A percentile compares a stretch with the other conserved stretches of the same genome.
Evolutionary conservation across 2,113 vertebrate species (phyloP).

Genomic region (Anas platyrhynchos): DNA sequence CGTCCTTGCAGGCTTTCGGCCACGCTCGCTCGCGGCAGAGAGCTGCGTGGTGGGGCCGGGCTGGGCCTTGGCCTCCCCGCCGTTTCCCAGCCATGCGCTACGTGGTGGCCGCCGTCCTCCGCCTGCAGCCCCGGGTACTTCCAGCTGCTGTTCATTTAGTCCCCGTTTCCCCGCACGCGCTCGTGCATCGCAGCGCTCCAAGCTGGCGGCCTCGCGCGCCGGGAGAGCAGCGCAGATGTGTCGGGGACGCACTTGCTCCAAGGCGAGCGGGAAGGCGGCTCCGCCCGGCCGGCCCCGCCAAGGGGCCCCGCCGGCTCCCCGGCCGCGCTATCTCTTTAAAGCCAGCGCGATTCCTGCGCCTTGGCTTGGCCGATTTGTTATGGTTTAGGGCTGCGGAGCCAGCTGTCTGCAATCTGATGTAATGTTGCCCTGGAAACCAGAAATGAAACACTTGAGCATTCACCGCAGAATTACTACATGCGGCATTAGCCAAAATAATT

Average conservation of each 20-base stretch:
- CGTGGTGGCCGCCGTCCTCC: conserved; percentile 31
- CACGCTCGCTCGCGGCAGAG: fast-evolving
- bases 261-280: conserved; percentile 48
- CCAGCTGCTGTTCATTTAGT: conserved; percentile 72
- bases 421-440: conserved; percentile 85
- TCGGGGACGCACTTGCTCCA: conserved; percentile 79
- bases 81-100: conserved; percentile 30
- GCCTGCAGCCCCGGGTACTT: conserved; percentile 14
- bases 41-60: neutral
- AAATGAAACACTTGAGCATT: conserved; percentile 83
- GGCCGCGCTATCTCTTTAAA: conserved; percentile 73
- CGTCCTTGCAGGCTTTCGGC: neutral
- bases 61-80: neutral
- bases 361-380: conserved; percentile 80
- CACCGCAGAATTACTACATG: conserved; percentile 80
- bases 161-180: neutral
- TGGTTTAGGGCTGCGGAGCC: conserved; percentile 82
- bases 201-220: conserved; percentile 68
- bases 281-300: conserved; percentile 65
- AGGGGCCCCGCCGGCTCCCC: conserved; percentile 64
- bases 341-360: conserved; percentile 58
- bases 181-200: conserved; percentile 48
- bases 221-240: conserved; percentile 82
- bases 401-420: conserved; percentile 88
- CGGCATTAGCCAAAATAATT: conserved; percentile 83